These are phyloP conservation scores for Pteropus rufus DNA, from an alignment of 2,797 vertebrate genomes.

Conservation along the genomic window DNA sequence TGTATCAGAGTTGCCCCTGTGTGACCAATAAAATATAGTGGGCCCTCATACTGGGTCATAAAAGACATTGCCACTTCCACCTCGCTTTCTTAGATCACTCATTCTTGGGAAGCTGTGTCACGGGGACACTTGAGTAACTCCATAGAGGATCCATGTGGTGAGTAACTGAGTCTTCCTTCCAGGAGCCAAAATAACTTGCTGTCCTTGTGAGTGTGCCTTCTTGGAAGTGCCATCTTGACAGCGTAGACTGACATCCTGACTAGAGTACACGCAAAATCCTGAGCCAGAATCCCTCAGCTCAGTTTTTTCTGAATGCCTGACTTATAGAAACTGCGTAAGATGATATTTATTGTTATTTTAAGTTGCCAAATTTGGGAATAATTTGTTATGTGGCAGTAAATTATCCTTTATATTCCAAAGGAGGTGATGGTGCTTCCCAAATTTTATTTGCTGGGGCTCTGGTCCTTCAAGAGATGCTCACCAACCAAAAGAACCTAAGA, in stretches of 20 bases:
- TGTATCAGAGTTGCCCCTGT: not conserved
- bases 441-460: not conserved
- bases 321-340: not conserved
- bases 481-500: not conserved
- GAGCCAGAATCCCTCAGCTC: not conserved
- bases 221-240: not conserved
- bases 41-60: not conserved
- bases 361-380: not conserved
- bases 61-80: not conserved
- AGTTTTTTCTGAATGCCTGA: not conserved
- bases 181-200: not conserved
- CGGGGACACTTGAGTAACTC: not conserved
- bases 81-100: not conserved
- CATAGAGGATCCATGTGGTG: not conserved
- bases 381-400: not conserved
- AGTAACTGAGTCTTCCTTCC: not conserved
- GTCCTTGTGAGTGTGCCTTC: accelerated
- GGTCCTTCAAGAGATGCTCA: not conserved
- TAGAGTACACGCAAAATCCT: not conserved
- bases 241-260: not conserved
- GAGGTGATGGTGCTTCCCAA: not conserved
- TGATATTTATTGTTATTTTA: not conserved
- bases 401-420: not conserved
- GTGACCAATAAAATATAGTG: not conserved
- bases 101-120: not conserved